phyloP scores from a whole-genome alignment of 2,888 invertebrate species.

The Eubasilissa splendida region DNA sequence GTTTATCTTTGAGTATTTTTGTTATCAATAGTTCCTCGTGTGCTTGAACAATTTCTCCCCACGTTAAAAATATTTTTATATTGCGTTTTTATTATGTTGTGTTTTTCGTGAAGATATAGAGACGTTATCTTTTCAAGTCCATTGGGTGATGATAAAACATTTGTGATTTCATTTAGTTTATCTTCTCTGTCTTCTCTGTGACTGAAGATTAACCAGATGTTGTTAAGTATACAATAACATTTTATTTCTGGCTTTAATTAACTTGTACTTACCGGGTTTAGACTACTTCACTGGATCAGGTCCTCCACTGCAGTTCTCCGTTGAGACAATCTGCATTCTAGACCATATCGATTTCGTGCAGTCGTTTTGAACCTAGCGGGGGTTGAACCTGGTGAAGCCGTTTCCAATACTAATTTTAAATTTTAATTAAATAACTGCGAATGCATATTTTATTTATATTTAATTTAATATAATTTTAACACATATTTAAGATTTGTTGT shows the following conservation, averaged over 20 bases:
- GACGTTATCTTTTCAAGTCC: too few relatives aligned
- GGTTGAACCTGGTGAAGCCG: too few relatives aligned
- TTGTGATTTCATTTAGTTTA: too few relatives aligned
- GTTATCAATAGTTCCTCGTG: too few relatives aligned
- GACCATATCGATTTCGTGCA: background rate
- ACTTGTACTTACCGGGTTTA: background rate
- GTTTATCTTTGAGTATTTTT: too few relatives aligned
- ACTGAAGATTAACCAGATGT: slow-evolving; percentile 20
- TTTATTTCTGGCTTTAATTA: slow-evolving; percentile 16
- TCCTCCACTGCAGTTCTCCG: slow-evolving; percentile 1
- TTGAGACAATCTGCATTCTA: slow-evolving; percentile 4
- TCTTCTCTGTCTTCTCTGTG: too few relatives aligned
- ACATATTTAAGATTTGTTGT: background rate
- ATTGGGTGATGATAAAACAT: too few relatives aligned
- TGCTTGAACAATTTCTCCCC: too few relatives aligned
- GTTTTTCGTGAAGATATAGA: too few relatives aligned
- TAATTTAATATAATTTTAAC: background rate
- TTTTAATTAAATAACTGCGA: background rate
- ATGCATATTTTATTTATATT: background rate
- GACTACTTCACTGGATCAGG: background rate
- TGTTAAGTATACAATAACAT: background rate
- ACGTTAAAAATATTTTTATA: too few relatives aligned
- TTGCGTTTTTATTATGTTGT: too few relatives aligned
- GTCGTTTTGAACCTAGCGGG: background rate
- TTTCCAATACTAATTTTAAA: too few relatives aligned